Base-by-base conservation (phyloP, 1,140 invertebrate genomes). In the Anastrepha obliqua region DNA sequence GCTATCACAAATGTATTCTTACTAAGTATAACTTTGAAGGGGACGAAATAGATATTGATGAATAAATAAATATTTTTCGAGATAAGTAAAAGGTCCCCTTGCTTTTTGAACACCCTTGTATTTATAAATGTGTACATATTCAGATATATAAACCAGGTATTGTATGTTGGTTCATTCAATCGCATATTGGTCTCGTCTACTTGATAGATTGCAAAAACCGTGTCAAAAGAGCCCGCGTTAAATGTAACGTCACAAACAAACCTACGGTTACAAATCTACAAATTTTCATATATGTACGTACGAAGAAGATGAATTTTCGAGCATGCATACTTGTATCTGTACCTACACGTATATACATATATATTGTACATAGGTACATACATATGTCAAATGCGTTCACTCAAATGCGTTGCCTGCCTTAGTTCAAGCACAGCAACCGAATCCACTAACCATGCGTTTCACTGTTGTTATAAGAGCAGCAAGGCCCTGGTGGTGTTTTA, bases 211-310 rank as follows among this genome's bases (percentile, higher is more conserved):
- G 39, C 44, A 74, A 47, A 39, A 74, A 44, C 67, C 39, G 39
- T 74, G 67, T 74, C 67, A 74, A 74, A 74, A 74, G 39, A 74
- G 44, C 67, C 39, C 44, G 15, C 44, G 67, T 3, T 17, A 74
- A 74, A 74, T 74, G 67, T 74, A 42, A 70, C 67, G 67, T 70
- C 67, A 70, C 39, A 70, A 70, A 70, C 67, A 70, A 70, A 15
- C 67, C 6, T 39, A 70, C 67, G 64, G 29, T 29, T 29, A 29
- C 29, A 29, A 29, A 29, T 29, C 0, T 29, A 29, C 29, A 29
- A 29, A 29, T 29, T 29, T 29, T 29, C 29, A 55, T 55, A 55
- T 55, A 55, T 3, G 2, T 55, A 55, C 51, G 6, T 55, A 55
- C 2, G 11, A 55, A 55, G 51, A 55, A 55, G 1, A 55, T 55